Evolutionary conservation across 1,140 invertebrate genomes (phyloP).

Genomic region (Drosophila littoralis): DNA sequence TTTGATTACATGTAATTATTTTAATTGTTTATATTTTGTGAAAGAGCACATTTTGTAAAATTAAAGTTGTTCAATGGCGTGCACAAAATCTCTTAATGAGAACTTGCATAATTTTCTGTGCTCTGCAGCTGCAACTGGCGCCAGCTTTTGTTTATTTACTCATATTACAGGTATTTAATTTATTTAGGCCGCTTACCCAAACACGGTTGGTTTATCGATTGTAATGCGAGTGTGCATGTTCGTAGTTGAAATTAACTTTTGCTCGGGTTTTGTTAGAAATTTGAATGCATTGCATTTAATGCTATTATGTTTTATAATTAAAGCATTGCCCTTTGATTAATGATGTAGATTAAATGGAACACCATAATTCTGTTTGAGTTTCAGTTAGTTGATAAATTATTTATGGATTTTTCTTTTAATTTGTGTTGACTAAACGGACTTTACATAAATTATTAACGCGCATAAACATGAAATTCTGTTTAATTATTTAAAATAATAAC

Average conservation of each 20-base stretch:
- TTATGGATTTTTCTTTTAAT: conserved; percentile 53
- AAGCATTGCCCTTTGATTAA: conserved; percentile 64
- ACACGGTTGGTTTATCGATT: conserved; percentile 42
- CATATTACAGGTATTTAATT: conserved; percentile 58
- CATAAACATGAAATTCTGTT: conserved; percentile 28
- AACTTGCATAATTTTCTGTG: conserved; percentile 43
- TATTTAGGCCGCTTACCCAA: conserved; percentile 29
- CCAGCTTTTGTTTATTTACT: conserved; percentile 48
- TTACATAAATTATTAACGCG: conserved; percentile 53
- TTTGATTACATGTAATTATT: conserved; percentile 42
- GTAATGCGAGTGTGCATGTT: conserved; percentile 29
- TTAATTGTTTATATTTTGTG: conserved; percentile 51
- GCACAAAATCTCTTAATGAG: conserved; percentile 55
- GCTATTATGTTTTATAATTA: conserved; percentile 57
- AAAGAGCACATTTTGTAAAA: conserved; percentile 26
- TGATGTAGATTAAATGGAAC: conserved; percentile 71
- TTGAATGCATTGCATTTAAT: conserved; percentile 52
- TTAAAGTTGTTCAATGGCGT: conserved; percentile 30
- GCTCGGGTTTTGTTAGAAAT: conserved; percentile 23
- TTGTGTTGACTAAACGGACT: conserved; percentile 39
- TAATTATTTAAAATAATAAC: conserved; percentile 24
- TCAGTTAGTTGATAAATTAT: conserved; percentile 41
- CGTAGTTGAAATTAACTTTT: conserved; percentile 49
- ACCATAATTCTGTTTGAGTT: conserved; percentile 32
- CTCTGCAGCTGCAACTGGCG: conserved; percentile 11